These are phyloP conservation scores for Upupa epops DNA, from an alignment of 2,113 vertebrate genomes.

Conservation along the genomic window DNA sequence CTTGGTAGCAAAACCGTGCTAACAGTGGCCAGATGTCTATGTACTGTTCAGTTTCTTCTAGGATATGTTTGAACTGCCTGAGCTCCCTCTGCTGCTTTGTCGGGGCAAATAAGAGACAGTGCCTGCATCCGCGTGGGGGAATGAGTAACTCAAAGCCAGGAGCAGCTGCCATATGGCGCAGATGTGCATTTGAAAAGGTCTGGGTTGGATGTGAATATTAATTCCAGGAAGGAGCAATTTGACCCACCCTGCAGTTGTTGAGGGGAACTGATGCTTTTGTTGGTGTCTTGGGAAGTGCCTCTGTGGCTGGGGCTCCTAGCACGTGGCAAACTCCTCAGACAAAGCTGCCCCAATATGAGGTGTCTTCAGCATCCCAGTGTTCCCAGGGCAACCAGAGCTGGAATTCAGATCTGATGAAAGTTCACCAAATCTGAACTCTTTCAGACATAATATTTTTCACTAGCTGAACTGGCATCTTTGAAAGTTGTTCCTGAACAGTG, in stretches of 20 bases:
- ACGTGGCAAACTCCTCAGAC: background rate
- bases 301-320: background rate
- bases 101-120: background rate
- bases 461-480: background rate
- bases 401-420: background rate
- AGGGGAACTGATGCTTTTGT: background rate
- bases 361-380: constrained; percentile 13
- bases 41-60: background rate
- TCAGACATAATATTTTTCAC: constrained; percentile 27
- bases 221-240: background rate
- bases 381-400: constrained; percentile 11
- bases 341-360: background rate
- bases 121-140: background rate
- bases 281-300: accelerated
- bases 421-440: background rate
- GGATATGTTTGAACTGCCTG: background rate
- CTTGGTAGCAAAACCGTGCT: background rate
- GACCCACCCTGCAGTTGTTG: background rate
- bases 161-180: background rate
- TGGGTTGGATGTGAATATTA: background rate
- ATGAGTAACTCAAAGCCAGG: background rate
- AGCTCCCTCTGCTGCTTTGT: background rate
- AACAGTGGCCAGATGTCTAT: background rate
- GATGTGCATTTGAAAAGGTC: background rate
- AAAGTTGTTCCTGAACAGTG: constrained; percentile 14